Base-by-base conservation (phyloP, 2,797 vertebrate genomes). In the Phylloscopus collybita region DNA sequence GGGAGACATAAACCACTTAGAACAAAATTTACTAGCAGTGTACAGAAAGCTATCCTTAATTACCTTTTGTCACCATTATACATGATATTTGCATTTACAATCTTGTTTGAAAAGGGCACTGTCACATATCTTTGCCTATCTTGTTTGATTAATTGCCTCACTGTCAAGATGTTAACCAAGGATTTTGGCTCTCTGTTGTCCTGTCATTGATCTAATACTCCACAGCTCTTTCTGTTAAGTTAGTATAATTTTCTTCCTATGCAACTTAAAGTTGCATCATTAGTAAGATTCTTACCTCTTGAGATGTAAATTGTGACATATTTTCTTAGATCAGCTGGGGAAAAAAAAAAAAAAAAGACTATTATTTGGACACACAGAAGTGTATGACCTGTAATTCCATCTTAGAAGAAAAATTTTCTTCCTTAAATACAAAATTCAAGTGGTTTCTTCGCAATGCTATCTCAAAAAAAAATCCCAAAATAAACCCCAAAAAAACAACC, bases 101-200 rank as follows among this genome's bases (percentile, higher is more conserved):
- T 92, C 85, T 78, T 83, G 54, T 69, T 94, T 97, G 96, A 95
- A 96, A 97, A 97, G 92, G 88, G 85, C 95, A 95, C 88, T 93
- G 93, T 94, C 92, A 86, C 93, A 53, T 90, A 94, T 90, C 87
- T 85, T 96, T 90, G 73, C 73, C 84, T 75, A 93, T 96, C 89
- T 90, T 80, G 62, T 92, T 91, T 90, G 92, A 96, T 95, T 96
- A 97, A 96, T 96, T 90, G 13, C 72, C 59, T 92, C 54, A 72
- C 89, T 93, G 91, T 92, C 95, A 95, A 91, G 87, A 78, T 79
- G 85, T 92, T 94, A 95, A 92, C 61, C 49, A 86, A 92, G 91
- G 85, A 91, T 92, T 95, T 86, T 56, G 36, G 59, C 81, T 72
- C 29, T 92, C 64, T 82, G 32, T 78, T 93, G 87, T 96, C 65